Conservation (phyloP, 2,797 vertebrate genomes). For the Enteromius fasciolatus region DNA sequence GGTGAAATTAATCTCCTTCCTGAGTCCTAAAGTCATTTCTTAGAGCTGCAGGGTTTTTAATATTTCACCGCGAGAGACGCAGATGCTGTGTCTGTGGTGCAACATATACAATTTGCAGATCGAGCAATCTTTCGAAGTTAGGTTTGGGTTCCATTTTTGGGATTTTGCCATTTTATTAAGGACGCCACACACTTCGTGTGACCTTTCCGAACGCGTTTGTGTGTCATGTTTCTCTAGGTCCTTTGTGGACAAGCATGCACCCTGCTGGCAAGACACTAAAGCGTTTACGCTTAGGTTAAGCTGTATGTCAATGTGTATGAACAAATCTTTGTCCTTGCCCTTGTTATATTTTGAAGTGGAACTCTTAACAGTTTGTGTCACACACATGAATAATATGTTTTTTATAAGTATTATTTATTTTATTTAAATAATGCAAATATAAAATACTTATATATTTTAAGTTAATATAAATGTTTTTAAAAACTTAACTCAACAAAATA, state of each 20-base stretch:
- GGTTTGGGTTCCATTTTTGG: constrained; percentile 8
- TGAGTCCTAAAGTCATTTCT: constrained; percentile 66
- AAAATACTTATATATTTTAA: neutral
- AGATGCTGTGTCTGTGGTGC: neutral
- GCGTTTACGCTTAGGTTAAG: neutral
- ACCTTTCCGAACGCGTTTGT: neutral
- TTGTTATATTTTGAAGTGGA: neutral
- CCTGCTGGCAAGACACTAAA: constrained; percentile 59
- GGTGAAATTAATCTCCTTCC: constrained; percentile 78
- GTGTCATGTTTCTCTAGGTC: constrained; percentile 5
- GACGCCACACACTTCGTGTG: neutral
- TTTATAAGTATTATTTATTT: neutral
- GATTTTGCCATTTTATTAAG: constrained; percentile 21
- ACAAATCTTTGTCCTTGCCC: too few species aligned
- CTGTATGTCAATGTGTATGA: neutral
- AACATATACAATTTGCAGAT: constrained; percentile 17
- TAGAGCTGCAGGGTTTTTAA: constrained; percentile 67
- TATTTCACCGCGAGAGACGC: constrained; percentile 38
- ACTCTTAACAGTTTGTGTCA: neutral
- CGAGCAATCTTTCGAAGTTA: constrained; percentile 36
- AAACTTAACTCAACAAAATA: neutral
- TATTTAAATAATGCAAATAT: neutral
- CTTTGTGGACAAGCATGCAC: constrained; percentile 27
- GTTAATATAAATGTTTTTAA: neutral
- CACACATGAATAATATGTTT: neutral